Percentiles rank a stretch among this genome's conserved stretches.
These are phyloP conservation scores for Coelinius sp. DNA, from an alignment of 2,888 invertebrate genomes.

Conservation along the genomic window DNA sequence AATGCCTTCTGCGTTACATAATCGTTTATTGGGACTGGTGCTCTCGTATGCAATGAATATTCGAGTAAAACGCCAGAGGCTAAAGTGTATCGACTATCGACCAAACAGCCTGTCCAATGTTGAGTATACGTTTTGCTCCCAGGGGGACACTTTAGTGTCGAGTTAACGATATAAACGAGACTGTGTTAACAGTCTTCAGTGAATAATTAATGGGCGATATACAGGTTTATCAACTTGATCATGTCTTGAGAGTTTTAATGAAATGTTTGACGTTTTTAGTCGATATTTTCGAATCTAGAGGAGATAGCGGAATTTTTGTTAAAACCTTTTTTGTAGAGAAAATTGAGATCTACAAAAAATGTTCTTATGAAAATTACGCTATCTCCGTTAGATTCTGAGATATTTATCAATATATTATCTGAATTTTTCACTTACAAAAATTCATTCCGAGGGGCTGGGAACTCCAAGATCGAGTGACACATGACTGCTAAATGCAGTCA, in stretches of 20 bases:
- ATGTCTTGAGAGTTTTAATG: background rate
- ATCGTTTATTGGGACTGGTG: conserved; percentile 7
- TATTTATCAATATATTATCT: too few relatives aligned
- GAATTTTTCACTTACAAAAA: too few relatives aligned
- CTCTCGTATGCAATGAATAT: conserved; percentile 28
- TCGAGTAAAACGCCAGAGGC: conserved; percentile 23
- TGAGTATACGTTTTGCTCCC: conserved; percentile 26
- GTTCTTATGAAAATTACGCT: too few relatives aligned
- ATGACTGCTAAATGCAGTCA: too few relatives aligned
- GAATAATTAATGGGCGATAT: conserved; percentile 43
- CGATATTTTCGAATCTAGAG: too few relatives aligned
- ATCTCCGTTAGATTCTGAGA: too few relatives aligned
- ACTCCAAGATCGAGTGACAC: too few relatives aligned
- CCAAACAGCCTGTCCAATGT: conserved; percentile 15
- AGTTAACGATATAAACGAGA: conserved; percentile 50
- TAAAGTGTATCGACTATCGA: conserved; percentile 27
- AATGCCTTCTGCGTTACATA: conserved; percentile 12
- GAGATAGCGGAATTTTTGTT: too few relatives aligned
- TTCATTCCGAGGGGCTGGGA: too few relatives aligned
- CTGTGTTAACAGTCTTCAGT: conserved; percentile 39
- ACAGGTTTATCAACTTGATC: background rate
- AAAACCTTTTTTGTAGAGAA: too few relatives aligned
- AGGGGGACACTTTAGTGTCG: conserved; percentile 52
- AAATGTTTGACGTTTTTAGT: too few relatives aligned
- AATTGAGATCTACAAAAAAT: too few relatives aligned